Base-by-base conservation (phyloP, 1,140 invertebrate genomes). In the Trichonephila inaurata region DNA sequence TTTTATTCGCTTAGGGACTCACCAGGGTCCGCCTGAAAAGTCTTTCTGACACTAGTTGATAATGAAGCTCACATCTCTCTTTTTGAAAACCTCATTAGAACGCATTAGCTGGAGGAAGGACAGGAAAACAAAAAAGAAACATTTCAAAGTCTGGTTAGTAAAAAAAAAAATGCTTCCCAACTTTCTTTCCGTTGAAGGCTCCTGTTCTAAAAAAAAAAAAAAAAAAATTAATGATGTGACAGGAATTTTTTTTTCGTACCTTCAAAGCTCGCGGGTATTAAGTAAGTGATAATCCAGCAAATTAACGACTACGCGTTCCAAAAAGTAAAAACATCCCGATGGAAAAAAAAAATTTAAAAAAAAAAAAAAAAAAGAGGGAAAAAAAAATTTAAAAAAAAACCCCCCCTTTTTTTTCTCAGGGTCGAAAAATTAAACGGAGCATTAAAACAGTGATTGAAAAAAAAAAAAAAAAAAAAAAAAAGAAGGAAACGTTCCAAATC, bases 231-330 rank as follows among this genome's bases (percentile, higher is more conserved):
- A 90, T 77, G 89, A 90, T 61, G 72, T 16, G 28, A 24, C 40
- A 51, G 19, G 58, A 81, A 81, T 90, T 90, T 90, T 28, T 60
- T 10, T 58, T 69, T 51, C 33, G 4, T 5, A 58, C 18, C 69
- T 82, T 19, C 16, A 18, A 90, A 40, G 16, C 89, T 77, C 40
- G 12, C 5, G 51, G 6, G 89, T 69, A 90, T 90, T 90, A 90
- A 90, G 28, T 81, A 81, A 90, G 89, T 61, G 69, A 90, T 90
- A 90, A 90, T 90, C 89, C 69, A 81, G 72, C 89, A 90, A 90
- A 90, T 90, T 90, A 90, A 90, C 69, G 89, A 81, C n/a, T 61
- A 12, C 6, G 69, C 28, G 72, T 44, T 62, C 33, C 21, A n/a
- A 87, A 40, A 51, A 64, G 61, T 10, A 87, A 87, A 24, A 69